Evolutionary conservation across 2,888 invertebrate genomes (phyloP).

Genomic region (Machimus atricapillus): DNA sequence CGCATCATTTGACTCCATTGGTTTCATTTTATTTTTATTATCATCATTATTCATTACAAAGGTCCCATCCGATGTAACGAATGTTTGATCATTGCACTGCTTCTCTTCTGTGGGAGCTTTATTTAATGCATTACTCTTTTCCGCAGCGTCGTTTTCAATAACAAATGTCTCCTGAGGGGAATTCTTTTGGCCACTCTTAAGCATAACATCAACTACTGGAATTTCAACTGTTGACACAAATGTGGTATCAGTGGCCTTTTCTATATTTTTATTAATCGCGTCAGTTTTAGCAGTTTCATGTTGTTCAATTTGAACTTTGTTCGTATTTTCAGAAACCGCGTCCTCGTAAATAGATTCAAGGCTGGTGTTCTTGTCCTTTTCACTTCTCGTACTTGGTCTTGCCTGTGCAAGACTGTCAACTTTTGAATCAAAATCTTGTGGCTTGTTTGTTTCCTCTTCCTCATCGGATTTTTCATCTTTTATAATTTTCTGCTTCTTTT

Average conservation of each 20-base stretch:
- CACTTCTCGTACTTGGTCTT: conserved; percentile 10
- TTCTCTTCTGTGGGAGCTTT: background rate
- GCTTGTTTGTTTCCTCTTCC: background rate
- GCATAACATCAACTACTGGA: conserved; percentile 24
- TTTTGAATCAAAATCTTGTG: background rate
- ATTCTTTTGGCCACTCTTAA: conserved; percentile 39
- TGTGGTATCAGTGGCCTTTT: conserved; percentile 44
- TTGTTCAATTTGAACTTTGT: background rate
- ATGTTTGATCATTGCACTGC: conserved; percentile 50
- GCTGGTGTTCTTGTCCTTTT: conserved; percentile 29
- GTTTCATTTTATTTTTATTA: background rate
- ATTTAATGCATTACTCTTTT: background rate
- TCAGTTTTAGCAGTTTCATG: background rate
- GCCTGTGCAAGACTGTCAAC: background rate
- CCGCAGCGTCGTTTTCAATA: background rate
- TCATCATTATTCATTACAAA: conserved; percentile 1
- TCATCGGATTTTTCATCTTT: conserved; percentile 22
- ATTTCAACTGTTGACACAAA: conserved; percentile 43
- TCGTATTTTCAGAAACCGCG: conserved; percentile 53
- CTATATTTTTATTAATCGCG: background rate
- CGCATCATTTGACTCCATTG: conserved; percentile 46
- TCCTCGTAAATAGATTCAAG: conserved; percentile 62
- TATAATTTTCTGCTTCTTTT: conserved; percentile 14
- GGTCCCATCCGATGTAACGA: conserved; percentile 43
- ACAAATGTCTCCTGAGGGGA: conserved; percentile 27